These are phyloP conservation scores for Sanderia malayensis DNA, from an alignment of 30 jellyfish, hydroid and myxozoan genomes.

Conservation along the genomic window DNA sequence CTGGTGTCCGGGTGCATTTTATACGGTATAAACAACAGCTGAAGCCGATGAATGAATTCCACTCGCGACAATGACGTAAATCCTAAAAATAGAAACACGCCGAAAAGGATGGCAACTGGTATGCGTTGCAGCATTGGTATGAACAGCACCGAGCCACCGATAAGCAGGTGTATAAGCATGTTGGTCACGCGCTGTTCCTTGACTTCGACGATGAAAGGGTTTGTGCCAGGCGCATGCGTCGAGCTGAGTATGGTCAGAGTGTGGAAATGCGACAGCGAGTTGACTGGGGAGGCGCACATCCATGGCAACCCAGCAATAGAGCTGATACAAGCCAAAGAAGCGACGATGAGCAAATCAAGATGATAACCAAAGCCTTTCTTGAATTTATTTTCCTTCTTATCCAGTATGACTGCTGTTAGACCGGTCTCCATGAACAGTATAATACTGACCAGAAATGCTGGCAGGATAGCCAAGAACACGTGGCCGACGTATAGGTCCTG, in stretches of 20 bases:
- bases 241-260: conserved; percentile 65
- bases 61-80: conserved; percentile 65
- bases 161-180: conserved; percentile 70
- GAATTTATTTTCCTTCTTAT: conserved; percentile 68
- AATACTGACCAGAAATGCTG: conserved; percentile 81
- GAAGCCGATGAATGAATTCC: conserved; percentile 61
- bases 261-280: conserved; percentile 75
- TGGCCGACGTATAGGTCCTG: conserved; percentile 19
- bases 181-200: conserved; percentile 82
- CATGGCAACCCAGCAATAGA: conserved; percentile 82
- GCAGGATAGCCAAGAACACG: conserved; percentile 48
- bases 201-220: conserved; percentile 64
- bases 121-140: conserved; percentile 74
- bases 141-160: conserved; percentile 66
- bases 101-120: conserved; percentile 73
- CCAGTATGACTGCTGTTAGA: conserved; percentile 73
- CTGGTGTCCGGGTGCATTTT: conserved; percentile 74
- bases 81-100: conserved; percentile 84
- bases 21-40: conserved; percentile 69
- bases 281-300: conserved; percentile 91
- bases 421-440: conserved; percentile 77
- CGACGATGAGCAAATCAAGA: conserved; percentile 76
- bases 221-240: conserved; percentile 81
- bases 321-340: conserved; percentile 43
- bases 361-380: conserved; percentile 80